Conservation (phyloP, 2,113 vertebrate species). For the Lanius collurio region DNA sequence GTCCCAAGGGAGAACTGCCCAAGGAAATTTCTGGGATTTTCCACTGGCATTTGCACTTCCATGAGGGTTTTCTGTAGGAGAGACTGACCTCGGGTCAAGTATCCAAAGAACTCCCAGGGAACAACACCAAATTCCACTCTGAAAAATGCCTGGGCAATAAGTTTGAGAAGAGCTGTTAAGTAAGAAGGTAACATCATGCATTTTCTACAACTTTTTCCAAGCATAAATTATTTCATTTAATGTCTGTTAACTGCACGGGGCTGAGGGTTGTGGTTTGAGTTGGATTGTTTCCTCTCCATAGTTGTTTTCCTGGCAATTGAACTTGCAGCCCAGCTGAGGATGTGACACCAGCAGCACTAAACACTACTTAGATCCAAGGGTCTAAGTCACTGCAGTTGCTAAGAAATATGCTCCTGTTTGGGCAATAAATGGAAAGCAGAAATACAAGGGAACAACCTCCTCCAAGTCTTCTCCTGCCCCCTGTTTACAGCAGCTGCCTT, state of each 20-base stretch:
- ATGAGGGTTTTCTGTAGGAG: neutral
- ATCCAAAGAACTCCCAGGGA: neutral
- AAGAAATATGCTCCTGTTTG: neutral
- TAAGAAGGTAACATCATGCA: neutral
- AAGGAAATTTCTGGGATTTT: conserved; percentile 29
- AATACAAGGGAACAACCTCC: neutral
- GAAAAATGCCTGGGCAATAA: neutral
- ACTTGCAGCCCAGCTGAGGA: neutral
- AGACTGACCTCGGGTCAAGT: neutral
- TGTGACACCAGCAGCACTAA: neutral
- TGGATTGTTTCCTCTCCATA: neutral
- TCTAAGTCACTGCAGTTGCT: neutral
- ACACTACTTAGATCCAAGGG: neutral
- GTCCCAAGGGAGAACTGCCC: neutral
- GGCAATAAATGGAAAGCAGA: neutral
- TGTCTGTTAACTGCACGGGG: neutral
- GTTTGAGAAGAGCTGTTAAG: neutral
- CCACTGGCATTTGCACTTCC: conserved; percentile 25
- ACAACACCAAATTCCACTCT: neutral
- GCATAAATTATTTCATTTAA: neutral
- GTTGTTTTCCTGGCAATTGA: neutral
- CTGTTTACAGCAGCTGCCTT: neutral
- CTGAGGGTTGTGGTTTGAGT: neutral
- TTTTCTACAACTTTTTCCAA: neutral
- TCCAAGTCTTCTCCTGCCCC: neutral